phyloP scores from a whole-genome alignment of 2,888 invertebrate genomes.

The Rapana venosa region DNA sequence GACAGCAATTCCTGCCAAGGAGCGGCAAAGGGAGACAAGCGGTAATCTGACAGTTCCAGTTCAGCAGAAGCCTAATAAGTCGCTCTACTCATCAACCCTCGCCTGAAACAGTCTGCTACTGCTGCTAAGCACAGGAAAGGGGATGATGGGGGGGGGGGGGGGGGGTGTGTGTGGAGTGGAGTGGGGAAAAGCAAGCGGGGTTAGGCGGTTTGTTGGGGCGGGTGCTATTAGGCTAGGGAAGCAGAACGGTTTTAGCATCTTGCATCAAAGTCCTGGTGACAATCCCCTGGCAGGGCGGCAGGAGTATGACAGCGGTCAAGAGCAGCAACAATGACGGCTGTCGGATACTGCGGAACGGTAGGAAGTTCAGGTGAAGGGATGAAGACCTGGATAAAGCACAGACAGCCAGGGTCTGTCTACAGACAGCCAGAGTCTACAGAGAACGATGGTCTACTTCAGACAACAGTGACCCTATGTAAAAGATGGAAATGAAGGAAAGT shows the following conservation, averaged over 20 bases:
- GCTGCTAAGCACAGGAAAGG: background rate
- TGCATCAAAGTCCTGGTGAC: background rate
- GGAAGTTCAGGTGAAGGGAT: background rate
- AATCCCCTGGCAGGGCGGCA: no score
- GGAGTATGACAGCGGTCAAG: background rate
- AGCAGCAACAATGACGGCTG: background rate
- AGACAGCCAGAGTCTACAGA: no score
- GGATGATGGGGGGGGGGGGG: background rate
- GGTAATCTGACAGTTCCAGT: conserved; percentile 2
- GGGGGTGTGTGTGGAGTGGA: background rate
- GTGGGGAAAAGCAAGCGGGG: background rate
- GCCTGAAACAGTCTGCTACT: background rate
- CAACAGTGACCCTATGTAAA: no score
- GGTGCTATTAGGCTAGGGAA: background rate
- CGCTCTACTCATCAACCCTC: background rate
- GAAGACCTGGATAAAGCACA: background rate
- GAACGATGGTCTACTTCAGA: no score
- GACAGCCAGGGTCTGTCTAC: background rate
- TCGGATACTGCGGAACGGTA: background rate
- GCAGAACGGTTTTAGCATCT: background rate
- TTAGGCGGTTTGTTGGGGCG: background rate
- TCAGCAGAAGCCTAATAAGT: background rate
- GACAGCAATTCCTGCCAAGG: background rate
- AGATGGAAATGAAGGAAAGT: no score
- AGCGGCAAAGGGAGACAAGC: background rate